Conservation (phyloP, 2,888 invertebrate genomes). For the Elmis aenea region DNA sequence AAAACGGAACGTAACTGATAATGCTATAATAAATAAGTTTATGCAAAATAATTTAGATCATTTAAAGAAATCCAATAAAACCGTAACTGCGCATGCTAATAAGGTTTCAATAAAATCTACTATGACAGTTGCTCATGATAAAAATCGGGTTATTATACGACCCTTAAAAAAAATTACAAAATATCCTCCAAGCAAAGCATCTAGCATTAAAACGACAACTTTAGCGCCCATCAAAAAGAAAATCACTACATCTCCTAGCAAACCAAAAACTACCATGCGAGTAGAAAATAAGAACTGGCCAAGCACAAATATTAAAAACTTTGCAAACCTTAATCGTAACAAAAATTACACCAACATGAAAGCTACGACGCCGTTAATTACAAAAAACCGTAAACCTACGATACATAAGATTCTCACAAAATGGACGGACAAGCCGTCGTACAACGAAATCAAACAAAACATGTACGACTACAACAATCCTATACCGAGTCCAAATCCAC, state of each 20-base stretch:
- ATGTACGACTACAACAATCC: constrained; percentile 43
- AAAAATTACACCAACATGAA: constrained; percentile 21
- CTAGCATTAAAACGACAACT: no score
- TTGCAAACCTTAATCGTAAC: constrained; percentile 12
- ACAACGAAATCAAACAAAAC: constrained; percentile 47
- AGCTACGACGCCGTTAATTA: constrained; percentile 2
- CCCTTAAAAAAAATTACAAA: no score
- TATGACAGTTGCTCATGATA: no score
- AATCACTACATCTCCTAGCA: no score
- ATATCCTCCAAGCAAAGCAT: no score
- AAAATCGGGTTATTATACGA: no score
- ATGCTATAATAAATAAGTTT: constrained; percentile 11
- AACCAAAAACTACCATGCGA: no score
- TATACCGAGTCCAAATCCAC: constrained; percentile 35
- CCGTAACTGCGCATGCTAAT: no score
- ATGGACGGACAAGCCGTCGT: constrained; percentile 51
- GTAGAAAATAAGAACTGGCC: constrained; percentile 21
- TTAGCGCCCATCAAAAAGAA: no score
- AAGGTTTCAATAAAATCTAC: no score
- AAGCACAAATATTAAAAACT: constrained; percentile 15
- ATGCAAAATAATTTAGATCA: constrained; percentile 15
- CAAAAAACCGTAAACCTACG: constrained; percentile 30
- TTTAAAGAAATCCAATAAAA: constrained; percentile 17
- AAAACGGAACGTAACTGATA: constrained; percentile 5
- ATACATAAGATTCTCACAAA: constrained; percentile 48